Conservation (phyloP, 1,140 invertebrate genomes). For the Cotesia vestalis region DNA sequence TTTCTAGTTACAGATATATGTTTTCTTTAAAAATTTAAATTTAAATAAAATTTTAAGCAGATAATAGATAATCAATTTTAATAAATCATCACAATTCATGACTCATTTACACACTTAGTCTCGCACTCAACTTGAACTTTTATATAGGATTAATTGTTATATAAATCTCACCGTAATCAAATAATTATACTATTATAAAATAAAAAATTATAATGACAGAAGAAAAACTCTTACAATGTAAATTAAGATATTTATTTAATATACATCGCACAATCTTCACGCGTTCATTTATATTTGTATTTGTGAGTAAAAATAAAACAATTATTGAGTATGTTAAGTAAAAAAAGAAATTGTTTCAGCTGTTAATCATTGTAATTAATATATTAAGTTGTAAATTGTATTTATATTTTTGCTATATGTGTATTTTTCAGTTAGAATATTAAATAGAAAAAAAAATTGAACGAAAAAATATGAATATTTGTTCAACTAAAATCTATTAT, state of each 20-base stretch:
- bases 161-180: too few relatives aligned
- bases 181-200: too few relatives aligned
- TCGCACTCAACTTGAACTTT: too few relatives aligned
- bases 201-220: neutral
- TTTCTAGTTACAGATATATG: too few relatives aligned
- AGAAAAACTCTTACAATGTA: conserved; percentile 1
- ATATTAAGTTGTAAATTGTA: conserved; percentile 1
- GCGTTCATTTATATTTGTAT: conserved; percentile 15
- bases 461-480: conserved; percentile 1
- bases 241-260: conserved; percentile 23
- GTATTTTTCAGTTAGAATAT: neutral
- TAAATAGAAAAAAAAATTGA: neutral
- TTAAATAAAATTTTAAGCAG: too few relatives aligned
- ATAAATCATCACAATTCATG: too few relatives aligned
- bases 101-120: too few relatives aligned
- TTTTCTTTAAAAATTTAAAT: too few relatives aligned
- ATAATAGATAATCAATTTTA: too few relatives aligned
- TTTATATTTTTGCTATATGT: conserved; percentile 7
- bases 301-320: neutral
- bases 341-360: too few relatives aligned
- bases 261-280: conserved; percentile 39
- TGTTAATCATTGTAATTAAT: neutral
- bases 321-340: neutral
- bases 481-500: neutral
- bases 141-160: too few relatives aligned